Evolutionary conservation across 2,113 vertebrate species (phyloP).

Genomic region (Limanda limanda): DNA sequence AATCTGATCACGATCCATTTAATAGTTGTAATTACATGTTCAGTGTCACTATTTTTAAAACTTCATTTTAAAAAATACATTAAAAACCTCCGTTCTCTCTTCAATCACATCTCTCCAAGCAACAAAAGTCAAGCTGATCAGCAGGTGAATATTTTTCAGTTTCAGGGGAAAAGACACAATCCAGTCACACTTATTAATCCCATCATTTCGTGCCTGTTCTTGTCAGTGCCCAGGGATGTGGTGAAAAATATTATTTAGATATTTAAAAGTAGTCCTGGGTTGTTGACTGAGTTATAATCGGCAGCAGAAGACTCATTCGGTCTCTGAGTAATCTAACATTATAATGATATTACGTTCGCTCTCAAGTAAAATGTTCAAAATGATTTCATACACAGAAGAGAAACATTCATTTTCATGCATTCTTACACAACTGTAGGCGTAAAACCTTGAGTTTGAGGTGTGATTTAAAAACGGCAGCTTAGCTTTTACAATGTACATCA

Average conservation of each 20-base stretch:
- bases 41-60: neutral
- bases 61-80: too few species aligned
- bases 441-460: slow-evolving; percentile 30
- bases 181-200: neutral
- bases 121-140: neutral
- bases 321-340: slow-evolving; percentile 3
- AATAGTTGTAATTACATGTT: neutral
- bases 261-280: too few species aligned
- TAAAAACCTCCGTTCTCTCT: neutral
- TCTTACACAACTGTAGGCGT: slow-evolving; percentile 18
- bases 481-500: slow-evolving; percentile 40
- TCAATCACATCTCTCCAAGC: neutral
- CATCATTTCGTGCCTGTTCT: neutral
- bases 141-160: neutral
- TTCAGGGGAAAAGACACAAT: neutral
- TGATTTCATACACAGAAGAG: too few species aligned
- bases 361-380: too few species aligned
- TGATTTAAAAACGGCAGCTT: slow-evolving; percentile 51
- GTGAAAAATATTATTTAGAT: neutral
- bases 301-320: slow-evolving; percentile 3
- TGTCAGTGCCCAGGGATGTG: neutral
- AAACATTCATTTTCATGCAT: slow-evolving; percentile 68
- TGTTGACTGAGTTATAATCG: neutral
- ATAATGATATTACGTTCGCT: too few species aligned
- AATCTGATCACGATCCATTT: too few species aligned